Percentiles rank a stretch among this genome's conserved stretches.
phyloP scores from a whole-genome alignment of 2,113 vertebrate species.

The Chelonoidis abingdonii region DNA sequence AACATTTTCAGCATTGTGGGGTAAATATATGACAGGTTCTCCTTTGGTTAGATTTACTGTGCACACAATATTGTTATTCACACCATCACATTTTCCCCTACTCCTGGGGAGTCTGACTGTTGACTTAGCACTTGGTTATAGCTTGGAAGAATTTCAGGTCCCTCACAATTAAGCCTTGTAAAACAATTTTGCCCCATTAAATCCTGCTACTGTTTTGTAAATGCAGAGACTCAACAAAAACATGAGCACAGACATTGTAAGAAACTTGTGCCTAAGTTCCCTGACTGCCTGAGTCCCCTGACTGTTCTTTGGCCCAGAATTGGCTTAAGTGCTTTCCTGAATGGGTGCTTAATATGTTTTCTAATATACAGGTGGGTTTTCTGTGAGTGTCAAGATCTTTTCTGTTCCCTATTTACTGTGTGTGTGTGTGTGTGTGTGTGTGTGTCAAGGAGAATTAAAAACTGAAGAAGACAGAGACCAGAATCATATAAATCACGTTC shows the following conservation, averaged over 20 bases:
- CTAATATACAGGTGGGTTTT: neutral
- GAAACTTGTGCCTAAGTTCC: conserved; percentile 7
- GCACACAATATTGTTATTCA: neutral
- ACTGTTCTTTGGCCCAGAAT: neutral
- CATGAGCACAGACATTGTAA: neutral
- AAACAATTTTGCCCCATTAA: conserved; percentile 23
- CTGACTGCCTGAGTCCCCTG: conserved; percentile 20
- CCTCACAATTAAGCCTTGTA: neutral
- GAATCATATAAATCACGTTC: neutral
- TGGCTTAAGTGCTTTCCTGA: conserved; percentile 14
- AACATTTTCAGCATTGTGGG: neutral
- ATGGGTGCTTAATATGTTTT: neutral
- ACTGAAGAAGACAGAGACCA: conserved; percentile 7
- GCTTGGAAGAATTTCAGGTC: neutral
- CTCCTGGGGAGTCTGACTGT: conserved; percentile 28
- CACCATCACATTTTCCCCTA: neutral
- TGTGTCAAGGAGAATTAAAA: neutral
- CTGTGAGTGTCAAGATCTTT: conserved; percentile 3
- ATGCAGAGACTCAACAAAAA: conserved; percentile 21
- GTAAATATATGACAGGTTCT: neutral
- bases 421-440: neutral
- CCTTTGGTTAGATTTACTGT: neutral
- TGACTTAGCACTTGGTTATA: conserved; percentile 18
- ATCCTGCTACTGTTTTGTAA: conserved; percentile 32
- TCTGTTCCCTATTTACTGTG: neutral